Evolutionary conservation across 1,140 invertebrate genomes (phyloP).

Genomic region (Phymorhynchus buccinoides): DNA sequence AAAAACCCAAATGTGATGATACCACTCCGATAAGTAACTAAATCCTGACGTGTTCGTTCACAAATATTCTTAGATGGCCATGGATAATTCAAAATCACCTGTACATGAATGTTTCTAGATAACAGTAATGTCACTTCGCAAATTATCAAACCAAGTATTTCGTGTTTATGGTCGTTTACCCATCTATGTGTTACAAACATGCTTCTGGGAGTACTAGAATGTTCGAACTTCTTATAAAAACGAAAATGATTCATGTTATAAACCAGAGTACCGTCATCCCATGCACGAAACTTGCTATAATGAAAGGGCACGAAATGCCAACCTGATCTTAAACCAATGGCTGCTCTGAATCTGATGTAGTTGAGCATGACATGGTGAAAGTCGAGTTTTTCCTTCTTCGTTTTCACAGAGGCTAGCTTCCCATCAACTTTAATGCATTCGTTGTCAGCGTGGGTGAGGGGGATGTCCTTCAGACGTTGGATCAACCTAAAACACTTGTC

Average conservation of each 20-base stretch:
- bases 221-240: background rate
- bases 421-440: background rate
- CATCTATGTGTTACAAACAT: background rate
- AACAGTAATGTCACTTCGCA: background rate
- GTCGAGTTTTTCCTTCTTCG: background rate
- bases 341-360: background rate
- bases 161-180: too few relatives aligned
- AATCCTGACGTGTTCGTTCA: background rate
- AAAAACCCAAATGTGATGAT: background rate
- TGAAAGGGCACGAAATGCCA: background rate
- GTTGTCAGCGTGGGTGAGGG: background rate
- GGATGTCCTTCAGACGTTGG: background rate
- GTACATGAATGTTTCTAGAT: background rate
- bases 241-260: background rate
- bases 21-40: background rate
- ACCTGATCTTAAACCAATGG: background rate
- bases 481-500: background rate
- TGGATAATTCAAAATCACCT: background rate
- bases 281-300: background rate
- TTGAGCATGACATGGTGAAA: background rate
- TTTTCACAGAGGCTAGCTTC: background rate
- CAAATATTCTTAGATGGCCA: background rate
- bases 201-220: background rate
- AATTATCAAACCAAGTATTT: too few relatives aligned
- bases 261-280: background rate